Percentiles rank a stretch among this genome's conserved stretches.
These are phyloP conservation scores for Cataglyphis cursor DNA, from an alignment of 2,888 invertebrate species.

Conservation along the genomic window DNA sequence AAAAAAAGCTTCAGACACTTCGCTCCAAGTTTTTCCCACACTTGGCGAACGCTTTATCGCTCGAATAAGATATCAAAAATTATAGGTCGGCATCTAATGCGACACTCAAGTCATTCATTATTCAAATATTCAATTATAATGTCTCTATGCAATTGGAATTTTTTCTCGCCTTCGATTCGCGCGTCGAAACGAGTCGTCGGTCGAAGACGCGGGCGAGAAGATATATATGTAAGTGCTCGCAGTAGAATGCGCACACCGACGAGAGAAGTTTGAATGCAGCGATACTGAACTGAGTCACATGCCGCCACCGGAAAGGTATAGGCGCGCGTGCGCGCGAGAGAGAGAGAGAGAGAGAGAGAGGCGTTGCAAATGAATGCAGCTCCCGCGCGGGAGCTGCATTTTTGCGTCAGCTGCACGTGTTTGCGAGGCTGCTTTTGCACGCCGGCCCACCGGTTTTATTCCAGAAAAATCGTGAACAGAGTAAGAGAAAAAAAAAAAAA, in stretches of 20 bases:
- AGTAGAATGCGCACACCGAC: slow-evolving; percentile 14
- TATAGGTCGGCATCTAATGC: neutral
- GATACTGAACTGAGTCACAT: slow-evolving; percentile 47
- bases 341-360: slow-evolving; percentile 38
- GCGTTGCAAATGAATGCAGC: slow-evolving; percentile 54
- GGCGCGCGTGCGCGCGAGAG: slow-evolving; percentile 33
- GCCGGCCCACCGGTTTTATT: slow-evolving; percentile 57
- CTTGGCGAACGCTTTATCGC: neutral
- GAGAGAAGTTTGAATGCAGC: slow-evolving; percentile 51
- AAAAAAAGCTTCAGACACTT: too few relatives aligned
- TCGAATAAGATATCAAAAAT: slow-evolving; percentile 11
- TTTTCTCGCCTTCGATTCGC: slow-evolving; percentile 37
- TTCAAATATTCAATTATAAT: slow-evolving; percentile 18
- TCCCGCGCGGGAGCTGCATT: slow-evolving; percentile 48
- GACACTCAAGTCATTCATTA: slow-evolving; percentile 12
- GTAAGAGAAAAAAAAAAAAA: slow-evolving; percentile 1
- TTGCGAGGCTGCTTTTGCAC: slow-evolving; percentile 39
- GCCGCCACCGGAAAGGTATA: neutral
- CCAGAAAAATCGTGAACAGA: neutral
- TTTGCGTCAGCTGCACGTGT: slow-evolving; percentile 61
- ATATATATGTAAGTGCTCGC: neutral
- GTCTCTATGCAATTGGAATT: slow-evolving; percentile 11
- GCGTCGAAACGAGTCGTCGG: slow-evolving; percentile 46
- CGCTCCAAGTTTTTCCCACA: too few relatives aligned
- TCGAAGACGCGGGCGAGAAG: slow-evolving; percentile 17